Evolutionary conservation across 2,797 vertebrate species (phyloP).

Genomic region (Cuniculus paca): DNA sequence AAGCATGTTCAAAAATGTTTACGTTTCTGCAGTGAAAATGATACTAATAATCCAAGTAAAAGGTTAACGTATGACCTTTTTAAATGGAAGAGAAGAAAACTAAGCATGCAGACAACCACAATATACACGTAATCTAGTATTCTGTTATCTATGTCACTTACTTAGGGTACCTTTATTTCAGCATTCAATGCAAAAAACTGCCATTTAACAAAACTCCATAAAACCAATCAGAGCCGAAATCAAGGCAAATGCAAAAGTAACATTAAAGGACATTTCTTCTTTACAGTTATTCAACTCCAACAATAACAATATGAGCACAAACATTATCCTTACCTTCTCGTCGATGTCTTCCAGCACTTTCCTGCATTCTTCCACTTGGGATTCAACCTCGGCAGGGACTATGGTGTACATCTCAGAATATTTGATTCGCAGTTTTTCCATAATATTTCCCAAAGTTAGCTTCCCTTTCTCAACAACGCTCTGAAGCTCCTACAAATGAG

Average conservation of each 20-base stretch:
- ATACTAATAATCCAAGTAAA: not conserved
- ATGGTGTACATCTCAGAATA: slow-evolving; percentile 91
- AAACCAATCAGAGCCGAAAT: slow-evolving; percentile 53
- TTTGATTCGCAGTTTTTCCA: slow-evolving; percentile 92
- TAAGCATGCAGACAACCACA: not conserved
- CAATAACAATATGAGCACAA: not conserved
- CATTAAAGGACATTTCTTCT: not conserved
- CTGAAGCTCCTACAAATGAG: slow-evolving; percentile 91
- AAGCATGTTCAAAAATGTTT: not conserved
- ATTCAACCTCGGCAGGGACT: slow-evolving; percentile 92
- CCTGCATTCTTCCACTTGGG: slow-evolving; percentile 91
- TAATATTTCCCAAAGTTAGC: slow-evolving; percentile 90
- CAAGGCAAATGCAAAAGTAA: slow-evolving; percentile 14
- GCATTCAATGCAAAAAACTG: not conserved
- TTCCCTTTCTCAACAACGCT: slow-evolving; percentile 90
- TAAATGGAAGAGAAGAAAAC: slow-evolving; percentile 46
- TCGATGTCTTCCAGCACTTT: slow-evolving; percentile 90
- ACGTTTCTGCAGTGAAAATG: not conserved
- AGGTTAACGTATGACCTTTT: not conserved
- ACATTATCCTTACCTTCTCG: slow-evolving; percentile 91
- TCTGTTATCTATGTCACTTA: not conserved
- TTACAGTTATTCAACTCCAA: not conserved
- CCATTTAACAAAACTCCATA: not conserved
- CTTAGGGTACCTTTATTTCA: slow-evolving; percentile 3
- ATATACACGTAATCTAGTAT: slow-evolving; percentile 13